phyloP scores from a whole-genome alignment of 2,888 invertebrate species.

The Brachyptera putata region DNA sequence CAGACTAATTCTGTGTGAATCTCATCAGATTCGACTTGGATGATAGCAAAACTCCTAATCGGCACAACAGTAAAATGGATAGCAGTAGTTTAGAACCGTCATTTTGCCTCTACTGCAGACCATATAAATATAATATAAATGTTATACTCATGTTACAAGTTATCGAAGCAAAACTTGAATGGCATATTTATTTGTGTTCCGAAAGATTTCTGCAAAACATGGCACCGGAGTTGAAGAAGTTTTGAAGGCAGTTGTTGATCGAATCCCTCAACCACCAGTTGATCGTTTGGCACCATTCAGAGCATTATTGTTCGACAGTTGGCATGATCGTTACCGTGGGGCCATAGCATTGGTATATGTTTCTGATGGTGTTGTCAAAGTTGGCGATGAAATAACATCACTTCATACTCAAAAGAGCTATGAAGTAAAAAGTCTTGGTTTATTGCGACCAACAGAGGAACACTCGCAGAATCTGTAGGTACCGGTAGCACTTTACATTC shows the following conservation, averaged over 20 bases:
- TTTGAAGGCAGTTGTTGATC: conserved; percentile 70
- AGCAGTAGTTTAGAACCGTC: too few relatives aligned
- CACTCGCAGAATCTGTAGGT: conserved; percentile 59
- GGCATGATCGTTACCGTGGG: conserved; percentile 86
- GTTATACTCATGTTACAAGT: too few relatives aligned
- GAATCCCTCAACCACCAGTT: conserved; percentile 70
- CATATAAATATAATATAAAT: too few relatives aligned
- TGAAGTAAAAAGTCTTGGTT: conserved; percentile 70
- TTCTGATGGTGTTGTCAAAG: conserved; percentile 65
- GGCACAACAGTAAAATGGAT: too few relatives aligned
- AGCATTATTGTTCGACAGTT: conserved; percentile 88
- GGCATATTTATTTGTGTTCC: conserved; percentile 2
- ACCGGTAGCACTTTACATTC: too few relatives aligned
- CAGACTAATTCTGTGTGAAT: too few relatives aligned
- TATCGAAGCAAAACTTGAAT: too few relatives aligned
- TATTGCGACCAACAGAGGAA: conserved; percentile 74
- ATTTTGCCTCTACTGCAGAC: too few relatives aligned
- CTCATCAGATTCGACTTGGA: too few relatives aligned
- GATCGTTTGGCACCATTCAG: conserved; percentile 59
- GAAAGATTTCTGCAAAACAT: conserved; percentile 80
- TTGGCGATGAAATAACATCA: conserved; percentile 74
- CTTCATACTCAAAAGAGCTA: conserved; percentile 67
- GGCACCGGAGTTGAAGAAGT: conserved; percentile 79
- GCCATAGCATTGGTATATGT: conserved; percentile 73
- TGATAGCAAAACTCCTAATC: too few relatives aligned